Conservation (phyloP, 2,113 vertebrate genomes). For the Chamaetylas fuelleborni region DNA sequence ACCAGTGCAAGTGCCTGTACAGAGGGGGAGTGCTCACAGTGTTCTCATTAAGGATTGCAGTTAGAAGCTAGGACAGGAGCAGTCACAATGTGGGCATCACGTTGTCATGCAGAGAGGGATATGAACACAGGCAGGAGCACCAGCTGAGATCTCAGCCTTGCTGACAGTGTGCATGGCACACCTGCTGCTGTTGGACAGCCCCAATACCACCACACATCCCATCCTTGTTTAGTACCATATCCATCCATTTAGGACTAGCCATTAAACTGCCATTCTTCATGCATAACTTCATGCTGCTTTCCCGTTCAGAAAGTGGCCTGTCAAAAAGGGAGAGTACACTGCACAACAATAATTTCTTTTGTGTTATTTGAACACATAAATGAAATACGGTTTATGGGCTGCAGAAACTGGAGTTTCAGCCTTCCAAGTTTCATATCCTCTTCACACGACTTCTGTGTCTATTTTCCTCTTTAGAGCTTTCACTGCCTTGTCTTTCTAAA, state of each 20-base stretch:
- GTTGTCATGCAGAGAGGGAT: not conserved
- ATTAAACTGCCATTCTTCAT: not conserved
- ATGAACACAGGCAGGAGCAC: not conserved
- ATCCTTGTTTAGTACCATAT: not conserved
- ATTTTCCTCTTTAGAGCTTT: not conserved
- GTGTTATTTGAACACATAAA: not conserved
- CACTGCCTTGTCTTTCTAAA: not conserved
- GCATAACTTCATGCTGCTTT: not conserved
- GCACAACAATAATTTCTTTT: not conserved
- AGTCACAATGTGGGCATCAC: rapidly evolving
- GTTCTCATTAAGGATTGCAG: not conserved
- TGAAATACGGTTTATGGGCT: not conserved
- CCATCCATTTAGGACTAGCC: not conserved
- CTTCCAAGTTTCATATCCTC: not conserved
- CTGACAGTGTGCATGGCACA: rapidly evolving
- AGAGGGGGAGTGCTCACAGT: not conserved
- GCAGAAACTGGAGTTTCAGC: not conserved
- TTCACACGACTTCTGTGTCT: not conserved
- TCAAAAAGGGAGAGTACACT: not conserved
- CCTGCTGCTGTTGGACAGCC: not conserved
- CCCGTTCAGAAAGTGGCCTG: not conserved
- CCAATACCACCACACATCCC: not conserved
- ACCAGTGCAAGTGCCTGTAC: not conserved
- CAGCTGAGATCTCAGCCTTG: not conserved
- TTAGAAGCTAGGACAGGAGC: not conserved